Conservation (phyloP, 1,140 invertebrate genomes). For the Drosophila orena region DNA sequence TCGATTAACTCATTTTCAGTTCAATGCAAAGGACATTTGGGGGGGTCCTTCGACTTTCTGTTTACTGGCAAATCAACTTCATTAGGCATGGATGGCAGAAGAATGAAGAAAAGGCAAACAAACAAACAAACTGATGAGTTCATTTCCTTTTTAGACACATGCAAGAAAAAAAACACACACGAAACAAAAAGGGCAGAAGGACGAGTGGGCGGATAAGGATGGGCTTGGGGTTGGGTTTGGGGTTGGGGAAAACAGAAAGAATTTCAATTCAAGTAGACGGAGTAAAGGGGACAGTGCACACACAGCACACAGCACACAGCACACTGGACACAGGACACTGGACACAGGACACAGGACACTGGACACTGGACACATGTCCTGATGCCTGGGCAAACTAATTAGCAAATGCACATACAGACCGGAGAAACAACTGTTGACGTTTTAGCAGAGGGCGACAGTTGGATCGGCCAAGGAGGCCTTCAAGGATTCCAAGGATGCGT, state of each 20-base stretch:
- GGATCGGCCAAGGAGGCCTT: slow-evolving; percentile 8
- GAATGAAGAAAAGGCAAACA: slow-evolving; percentile 30
- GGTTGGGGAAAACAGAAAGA: slow-evolving; percentile 6
- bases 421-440: slow-evolving; percentile 42
- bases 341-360: slow-evolving; percentile 2
- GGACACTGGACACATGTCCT: slow-evolving; percentile 22
- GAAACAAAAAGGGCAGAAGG: neutral
- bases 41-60: neutral
- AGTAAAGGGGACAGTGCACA: slow-evolving; percentile 1
- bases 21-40: slow-evolving; percentile 24
- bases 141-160: slow-evolving; percentile 74
- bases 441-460: slow-evolving; percentile 49
- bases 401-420: slow-evolving; percentile 68
- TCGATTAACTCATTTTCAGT: slow-evolving; percentile 44
- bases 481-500: slow-evolving; percentile 22
- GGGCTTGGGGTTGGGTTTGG: no score
- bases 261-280: slow-evolving; percentile 14
- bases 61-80: slow-evolving; percentile 61
- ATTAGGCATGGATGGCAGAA: slow-evolving; percentile 54
- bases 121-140: slow-evolving; percentile 70
- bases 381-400: slow-evolving; percentile 75
- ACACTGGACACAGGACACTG: neutral
- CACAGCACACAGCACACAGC: slow-evolving; percentile 2
- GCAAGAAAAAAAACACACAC: neutral
- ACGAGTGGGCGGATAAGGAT: neutral